Evolutionary conservation across 1,140 invertebrate species (phyloP).

Genomic region (Eciton burchellii): DNA sequence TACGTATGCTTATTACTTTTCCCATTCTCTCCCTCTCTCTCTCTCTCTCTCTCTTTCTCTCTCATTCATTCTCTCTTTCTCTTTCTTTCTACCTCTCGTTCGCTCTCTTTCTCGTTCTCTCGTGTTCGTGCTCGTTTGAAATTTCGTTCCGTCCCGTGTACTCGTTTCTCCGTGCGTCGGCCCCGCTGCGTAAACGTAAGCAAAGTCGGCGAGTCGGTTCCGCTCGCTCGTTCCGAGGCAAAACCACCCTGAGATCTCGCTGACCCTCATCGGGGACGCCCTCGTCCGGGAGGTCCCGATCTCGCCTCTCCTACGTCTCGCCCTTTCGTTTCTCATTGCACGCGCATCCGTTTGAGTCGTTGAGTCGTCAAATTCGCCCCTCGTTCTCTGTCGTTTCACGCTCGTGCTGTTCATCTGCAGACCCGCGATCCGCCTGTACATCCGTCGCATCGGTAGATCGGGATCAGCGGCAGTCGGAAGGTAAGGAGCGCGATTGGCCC

Average conservation of each 20-base stretch:
- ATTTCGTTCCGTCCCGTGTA: conserved; percentile 60
- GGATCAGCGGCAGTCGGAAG: conserved; percentile 42
- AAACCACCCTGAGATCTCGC: conserved; percentile 37
- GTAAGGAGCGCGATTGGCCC: conserved; percentile 29
- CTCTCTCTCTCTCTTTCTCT: conserved; percentile 14
- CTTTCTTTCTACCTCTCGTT: conserved; percentile 12
- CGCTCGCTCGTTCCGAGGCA: conserved; percentile 25
- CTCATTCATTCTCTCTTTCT: neutral
- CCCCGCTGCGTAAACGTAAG: conserved; percentile 64
- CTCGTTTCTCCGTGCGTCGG: conserved; percentile 61
- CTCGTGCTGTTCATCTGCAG: neutral
- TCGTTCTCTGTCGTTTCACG: neutral
- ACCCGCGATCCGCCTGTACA: neutral
- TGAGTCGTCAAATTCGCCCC: conserved; percentile 43
- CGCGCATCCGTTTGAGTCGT: conserved; percentile 48
- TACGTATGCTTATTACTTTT: conserved; percentile 82
- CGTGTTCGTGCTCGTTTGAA: conserved; percentile 51
- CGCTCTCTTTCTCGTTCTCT: conserved; percentile 48
- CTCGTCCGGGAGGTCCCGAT: conserved; percentile 12
- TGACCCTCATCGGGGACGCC: conserved; percentile 4
- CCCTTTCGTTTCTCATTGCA: conserved; percentile 26
- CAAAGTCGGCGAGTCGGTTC: conserved; percentile 63
- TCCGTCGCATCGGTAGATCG: conserved; percentile 31
- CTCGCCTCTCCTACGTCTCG: conserved; percentile 38
- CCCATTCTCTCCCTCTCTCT: conserved; percentile 47